Evolutionary conservation across 2,113 vertebrate genomes (phyloP), one percentile per base, ranked within the genome.

Genomic region (Aix galericulata): DNA sequence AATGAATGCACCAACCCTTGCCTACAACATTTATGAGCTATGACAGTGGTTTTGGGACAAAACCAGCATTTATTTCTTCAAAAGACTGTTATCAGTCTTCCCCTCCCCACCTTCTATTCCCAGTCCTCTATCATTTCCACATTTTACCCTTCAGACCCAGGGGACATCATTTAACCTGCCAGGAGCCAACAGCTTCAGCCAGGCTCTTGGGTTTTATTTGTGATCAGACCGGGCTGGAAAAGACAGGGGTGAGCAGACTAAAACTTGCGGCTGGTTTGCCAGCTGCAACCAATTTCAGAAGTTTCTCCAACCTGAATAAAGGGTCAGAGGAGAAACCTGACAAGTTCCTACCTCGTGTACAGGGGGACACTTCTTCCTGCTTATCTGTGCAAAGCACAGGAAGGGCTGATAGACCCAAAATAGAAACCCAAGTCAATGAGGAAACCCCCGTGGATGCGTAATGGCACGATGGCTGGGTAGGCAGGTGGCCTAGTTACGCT

Each of bases 391-490:
- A 71, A 34, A 93, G 32, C 23, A 31, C 3, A 6, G 25, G 40
- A 89, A 71, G 40, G 36, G 71, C 9, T 26, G 23, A 62, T 62
- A 66, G 32, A 53, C 17, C 14, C 9, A 40, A 73, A 80, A 66
- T 32, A 63, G 26, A 78, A 69, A 53, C 12, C 16, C 15, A 84
- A 81, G 46, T 11, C 29, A 23, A 15, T 0, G 2, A 77, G 55
- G 56, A 81, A 74, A 17, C 25, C 29, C 8, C 78, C 27, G 32
- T 8, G 71, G 31, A 8, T 10, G 7, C 2, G 0, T 32, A 48
- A 38, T 8, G 22, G 29, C 66, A 71, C 0, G 0, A 44, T 5
- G 9, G 11, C 13, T 75, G 21, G 67, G 26, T 10, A 72, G 50
- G 27, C 50, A 58, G 6, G 10, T 26, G 62, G 53, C 59, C 32